Conservation (phyloP, 2,797 vertebrate genomes). For the Cichlasoma orientale region DNA sequence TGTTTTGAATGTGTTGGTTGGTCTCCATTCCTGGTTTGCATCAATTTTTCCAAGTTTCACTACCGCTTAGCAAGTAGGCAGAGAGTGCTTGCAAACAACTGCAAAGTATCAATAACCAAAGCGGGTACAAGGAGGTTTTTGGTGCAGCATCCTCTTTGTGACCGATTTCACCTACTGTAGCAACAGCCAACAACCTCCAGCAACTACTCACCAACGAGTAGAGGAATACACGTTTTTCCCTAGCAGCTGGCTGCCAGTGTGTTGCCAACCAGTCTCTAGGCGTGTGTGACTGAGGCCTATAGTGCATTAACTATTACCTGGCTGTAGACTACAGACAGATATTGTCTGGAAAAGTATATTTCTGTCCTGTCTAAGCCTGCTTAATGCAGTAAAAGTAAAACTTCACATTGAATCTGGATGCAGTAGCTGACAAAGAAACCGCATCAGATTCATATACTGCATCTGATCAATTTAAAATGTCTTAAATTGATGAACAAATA, state of each 20-base stretch:
- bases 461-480: too few relatives aligned
- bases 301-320: neutral
- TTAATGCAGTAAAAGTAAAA: neutral
- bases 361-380: neutral
- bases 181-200: neutral
- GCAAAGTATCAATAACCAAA: neutral
- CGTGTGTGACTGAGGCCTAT: too few relatives aligned
- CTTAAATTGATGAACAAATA: slow-evolving; percentile 47
- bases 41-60: too few relatives aligned
- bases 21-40: neutral
- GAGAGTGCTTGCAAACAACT: neutral
- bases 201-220: neutral
- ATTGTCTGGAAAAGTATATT: too few relatives aligned
- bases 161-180: neutral
- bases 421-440: neutral
- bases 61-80: too few relatives aligned
- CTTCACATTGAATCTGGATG: neutral
- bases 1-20: neutral
- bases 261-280: too few relatives aligned
- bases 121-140: neutral
- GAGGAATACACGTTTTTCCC: too few relatives aligned
- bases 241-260: too few relatives aligned
- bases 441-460: neutral
- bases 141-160: neutral
- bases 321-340: neutral